A percentile compares a stretch with the other conserved stretches of the same genome.
Evolutionary conservation across 2,888 invertebrate genomes (phyloP).

Genomic region (Noctua pronuba): DNA sequence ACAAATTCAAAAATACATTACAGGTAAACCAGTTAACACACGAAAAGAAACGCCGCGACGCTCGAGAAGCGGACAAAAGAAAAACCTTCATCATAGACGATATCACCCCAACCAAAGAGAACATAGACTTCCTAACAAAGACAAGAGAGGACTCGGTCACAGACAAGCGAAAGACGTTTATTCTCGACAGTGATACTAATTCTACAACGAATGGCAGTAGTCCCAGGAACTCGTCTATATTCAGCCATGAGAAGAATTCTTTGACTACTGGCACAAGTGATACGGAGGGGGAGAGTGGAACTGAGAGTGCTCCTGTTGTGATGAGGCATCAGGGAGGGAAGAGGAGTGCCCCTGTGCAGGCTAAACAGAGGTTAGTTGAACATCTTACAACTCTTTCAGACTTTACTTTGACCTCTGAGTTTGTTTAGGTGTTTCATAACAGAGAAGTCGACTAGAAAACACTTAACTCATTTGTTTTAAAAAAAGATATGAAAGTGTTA

Average conservation of each 20-base stretch:
- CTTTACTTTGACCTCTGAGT: background rate
- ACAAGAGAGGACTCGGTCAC: slow-evolving; percentile 73
- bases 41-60: slow-evolving; percentile 80
- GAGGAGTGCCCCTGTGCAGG: slow-evolving; percentile 72
- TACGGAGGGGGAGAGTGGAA: slow-evolving; percentile 86
- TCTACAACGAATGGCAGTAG: slow-evolving; percentile 88
- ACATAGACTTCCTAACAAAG: slow-evolving; percentile 80
- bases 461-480: background rate
- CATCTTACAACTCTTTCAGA: background rate
- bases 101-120: slow-evolving; percentile 84
- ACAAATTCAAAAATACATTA: slow-evolving; percentile 19
- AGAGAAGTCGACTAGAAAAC: background rate
- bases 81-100: slow-evolving; percentile 86
- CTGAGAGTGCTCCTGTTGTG: slow-evolving; percentile 85
- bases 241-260: slow-evolving; percentile 83
- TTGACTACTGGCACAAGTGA: slow-evolving; percentile 84
- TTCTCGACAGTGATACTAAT: slow-evolving; percentile 87
- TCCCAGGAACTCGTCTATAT: slow-evolving; percentile 86
- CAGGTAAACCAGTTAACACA: slow-evolving; percentile 79
- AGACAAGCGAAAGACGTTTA: slow-evolving; percentile 86
- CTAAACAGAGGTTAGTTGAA: slow-evolving; percentile 80
- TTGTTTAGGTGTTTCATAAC: background rate
- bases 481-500: background rate
- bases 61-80: slow-evolving; percentile 79
- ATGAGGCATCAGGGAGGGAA: slow-evolving; percentile 78